Conservation (phyloP, 2,888 invertebrate species). For the Ctena decussata region DNA sequence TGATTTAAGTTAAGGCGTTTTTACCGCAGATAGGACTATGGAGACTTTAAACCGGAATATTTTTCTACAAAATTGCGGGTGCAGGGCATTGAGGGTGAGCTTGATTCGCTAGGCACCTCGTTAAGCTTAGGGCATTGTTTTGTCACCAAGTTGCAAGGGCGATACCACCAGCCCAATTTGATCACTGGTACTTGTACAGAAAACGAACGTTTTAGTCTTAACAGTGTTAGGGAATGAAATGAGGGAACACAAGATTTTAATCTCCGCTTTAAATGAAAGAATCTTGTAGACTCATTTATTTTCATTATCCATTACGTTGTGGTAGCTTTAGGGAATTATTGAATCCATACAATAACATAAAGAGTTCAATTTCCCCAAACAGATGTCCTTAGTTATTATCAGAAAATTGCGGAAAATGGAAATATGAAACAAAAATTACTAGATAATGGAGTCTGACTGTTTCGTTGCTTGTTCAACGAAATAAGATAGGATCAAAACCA, state of each 20-base stretch:
- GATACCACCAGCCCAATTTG: no score
- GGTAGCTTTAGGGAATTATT: neutral
- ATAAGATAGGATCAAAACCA: slow-evolving; percentile 12
- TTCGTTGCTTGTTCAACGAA: neutral
- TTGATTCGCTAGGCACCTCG: no score
- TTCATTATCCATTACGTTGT: neutral
- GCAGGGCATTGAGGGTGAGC: no score
- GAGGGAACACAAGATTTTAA: neutral
- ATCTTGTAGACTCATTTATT: neutral
- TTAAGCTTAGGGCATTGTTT: no score
- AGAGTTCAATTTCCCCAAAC: slow-evolving; percentile 1
- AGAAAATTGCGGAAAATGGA: slow-evolving; percentile 13
- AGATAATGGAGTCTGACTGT: slow-evolving; percentile 10
- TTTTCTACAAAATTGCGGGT: no score
- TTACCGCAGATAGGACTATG: no score
- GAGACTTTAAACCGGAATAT: no score
- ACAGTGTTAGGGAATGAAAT: no score
- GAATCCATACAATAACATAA: neutral
- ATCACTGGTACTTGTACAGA: no score
- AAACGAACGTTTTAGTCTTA: no score
- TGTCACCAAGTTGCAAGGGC: no score
- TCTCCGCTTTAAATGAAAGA: neutral
- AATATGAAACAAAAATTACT: slow-evolving; percentile 10
- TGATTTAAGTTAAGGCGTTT: no score
- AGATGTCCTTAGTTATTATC: slow-evolving; percentile 10